These are phyloP conservation scores for Sicus ferrugineus DNA, from an alignment of 2,888 invertebrate genomes.

Conservation along the genomic window DNA sequence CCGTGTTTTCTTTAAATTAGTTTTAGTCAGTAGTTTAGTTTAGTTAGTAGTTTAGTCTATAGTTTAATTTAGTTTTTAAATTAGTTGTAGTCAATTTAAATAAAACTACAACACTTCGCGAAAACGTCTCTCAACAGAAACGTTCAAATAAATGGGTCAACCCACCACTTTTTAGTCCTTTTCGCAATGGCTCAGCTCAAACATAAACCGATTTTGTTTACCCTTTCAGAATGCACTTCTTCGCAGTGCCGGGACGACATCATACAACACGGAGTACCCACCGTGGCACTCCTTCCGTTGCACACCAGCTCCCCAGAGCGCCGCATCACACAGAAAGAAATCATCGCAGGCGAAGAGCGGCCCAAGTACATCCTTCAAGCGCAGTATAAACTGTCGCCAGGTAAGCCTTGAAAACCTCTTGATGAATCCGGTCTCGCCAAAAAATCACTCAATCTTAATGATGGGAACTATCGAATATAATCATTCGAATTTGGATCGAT, in stretches of 20 bases:
- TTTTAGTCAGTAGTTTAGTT: too few relatives aligned
- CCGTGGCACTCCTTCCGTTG: slow-evolving; percentile 63
- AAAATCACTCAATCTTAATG: neutral
- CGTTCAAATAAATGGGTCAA: too few relatives aligned
- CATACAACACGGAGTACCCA: slow-evolving; percentile 58
- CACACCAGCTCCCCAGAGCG: slow-evolving; percentile 65
- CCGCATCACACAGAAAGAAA: slow-evolving; percentile 69
- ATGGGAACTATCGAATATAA: neutral
- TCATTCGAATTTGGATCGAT: neutral
- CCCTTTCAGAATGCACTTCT: slow-evolving; percentile 57
- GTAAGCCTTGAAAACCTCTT: slow-evolving; percentile 39
- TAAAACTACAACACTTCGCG: too few relatives aligned
- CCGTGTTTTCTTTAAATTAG: too few relatives aligned
- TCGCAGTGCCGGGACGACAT: slow-evolving; percentile 60
- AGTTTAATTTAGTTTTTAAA: too few relatives aligned
- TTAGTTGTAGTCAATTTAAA: too few relatives aligned
- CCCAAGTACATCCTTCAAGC: slow-evolving; percentile 66
- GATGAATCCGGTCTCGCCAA: neutral
- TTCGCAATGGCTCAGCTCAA: too few relatives aligned
- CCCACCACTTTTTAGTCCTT: too few relatives aligned
- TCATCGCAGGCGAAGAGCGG: slow-evolving; percentile 72
- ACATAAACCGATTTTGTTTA: too few relatives aligned
- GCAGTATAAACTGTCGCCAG: slow-evolving; percentile 58
- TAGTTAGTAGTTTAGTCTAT: too few relatives aligned
- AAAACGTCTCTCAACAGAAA: too few relatives aligned